Evolutionary conservation across 2,888 invertebrate genomes (phyloP).

Genomic region (Oscheius sp.): DNA sequence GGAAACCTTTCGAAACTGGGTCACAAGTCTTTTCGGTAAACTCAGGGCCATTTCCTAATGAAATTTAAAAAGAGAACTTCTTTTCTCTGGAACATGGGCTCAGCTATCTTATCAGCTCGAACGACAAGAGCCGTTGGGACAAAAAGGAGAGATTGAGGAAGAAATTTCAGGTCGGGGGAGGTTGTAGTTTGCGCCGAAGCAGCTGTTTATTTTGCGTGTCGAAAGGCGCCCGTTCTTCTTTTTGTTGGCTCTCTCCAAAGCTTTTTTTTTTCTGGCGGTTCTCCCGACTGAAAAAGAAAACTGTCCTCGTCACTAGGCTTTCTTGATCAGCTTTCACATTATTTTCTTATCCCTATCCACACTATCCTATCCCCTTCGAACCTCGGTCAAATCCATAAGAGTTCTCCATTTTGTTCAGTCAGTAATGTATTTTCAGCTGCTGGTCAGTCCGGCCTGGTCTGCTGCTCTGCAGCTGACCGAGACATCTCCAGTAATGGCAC

Average conservation of each 20-base stretch:
- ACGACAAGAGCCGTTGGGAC: neutral
- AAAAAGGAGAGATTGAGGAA: neutral
- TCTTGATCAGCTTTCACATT: no score
- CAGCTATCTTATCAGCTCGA: neutral
- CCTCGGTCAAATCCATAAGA: no score
- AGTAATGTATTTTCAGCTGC: slow-evolving; percentile 19
- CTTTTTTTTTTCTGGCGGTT: slow-evolving; percentile 6
- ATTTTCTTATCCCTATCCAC: no score
- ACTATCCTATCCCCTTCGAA: no score
- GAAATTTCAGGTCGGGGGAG: neutral
- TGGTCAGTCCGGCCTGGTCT: slow-evolving; percentile 31
- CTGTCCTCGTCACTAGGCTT: no score
- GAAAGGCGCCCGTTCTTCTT: slow-evolving; percentile 20
- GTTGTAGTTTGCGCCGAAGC: neutral
- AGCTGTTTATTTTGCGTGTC: slow-evolving; percentile 28
- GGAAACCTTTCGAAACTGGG: slow-evolving; percentile 1
- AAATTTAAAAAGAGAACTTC: neutral
- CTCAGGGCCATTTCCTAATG: neutral
- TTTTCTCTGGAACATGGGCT: slow-evolving; percentile 3
- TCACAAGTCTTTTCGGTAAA: neutral
- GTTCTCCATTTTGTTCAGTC: no score
- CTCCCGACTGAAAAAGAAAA: no score
- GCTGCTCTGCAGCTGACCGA: slow-evolving; percentile 30
- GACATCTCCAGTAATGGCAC: slow-evolving; percentile 9
- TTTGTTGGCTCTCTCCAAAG: slow-evolving; percentile 9